Evolutionary conservation across 1,140 invertebrate species (phyloP).

Genomic region (Alviniconcha marisindica): DNA sequence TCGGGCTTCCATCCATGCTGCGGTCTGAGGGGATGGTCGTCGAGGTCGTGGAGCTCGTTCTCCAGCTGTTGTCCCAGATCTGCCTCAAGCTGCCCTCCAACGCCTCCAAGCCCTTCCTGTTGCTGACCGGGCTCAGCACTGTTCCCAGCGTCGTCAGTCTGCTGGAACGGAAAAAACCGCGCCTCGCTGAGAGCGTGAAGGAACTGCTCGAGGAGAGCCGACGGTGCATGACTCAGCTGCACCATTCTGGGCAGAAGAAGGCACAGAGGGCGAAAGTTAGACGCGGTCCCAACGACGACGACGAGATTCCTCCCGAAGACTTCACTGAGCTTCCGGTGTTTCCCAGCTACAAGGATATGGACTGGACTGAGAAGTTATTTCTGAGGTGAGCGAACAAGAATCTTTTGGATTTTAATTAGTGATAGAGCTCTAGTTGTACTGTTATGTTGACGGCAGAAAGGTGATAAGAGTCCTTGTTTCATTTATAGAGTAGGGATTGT

Average conservation of each 20-base stretch:
- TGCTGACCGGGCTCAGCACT: slow-evolving; percentile 7
- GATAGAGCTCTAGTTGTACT: too few species aligned
- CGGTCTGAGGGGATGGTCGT: background rate
- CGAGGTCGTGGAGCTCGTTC: background rate
- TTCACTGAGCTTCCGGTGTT: slow-evolving; percentile 65
- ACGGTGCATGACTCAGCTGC: background rate
- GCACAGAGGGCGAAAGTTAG: background rate
- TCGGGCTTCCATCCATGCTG: background rate
- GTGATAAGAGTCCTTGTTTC: too few species aligned
- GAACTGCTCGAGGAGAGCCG: background rate
- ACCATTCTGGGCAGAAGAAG: background rate
- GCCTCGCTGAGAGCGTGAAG: background rate
- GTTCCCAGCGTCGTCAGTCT: background rate
- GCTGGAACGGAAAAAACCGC: background rate
- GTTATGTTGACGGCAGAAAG: too few species aligned
- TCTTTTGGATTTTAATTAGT: too few species aligned
- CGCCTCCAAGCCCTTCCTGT: background rate
- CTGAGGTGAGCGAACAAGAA: slow-evolving; percentile 14
- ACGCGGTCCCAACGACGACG: background rate
- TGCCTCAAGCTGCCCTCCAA: slow-evolving; percentile 25
- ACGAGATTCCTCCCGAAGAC: slow-evolving; percentile 60
- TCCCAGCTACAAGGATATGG: slow-evolving; percentile 65
- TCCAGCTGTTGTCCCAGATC: slow-evolving; percentile 12
- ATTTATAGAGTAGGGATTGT: too few species aligned
- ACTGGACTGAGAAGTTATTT: slow-evolving; percentile 69